Percentiles rank a stretch among this genome's conserved stretches.
Evolutionary conservation across 2,113 vertebrate genomes (phyloP).

Genomic region (Nansenia antarctica): DNA sequence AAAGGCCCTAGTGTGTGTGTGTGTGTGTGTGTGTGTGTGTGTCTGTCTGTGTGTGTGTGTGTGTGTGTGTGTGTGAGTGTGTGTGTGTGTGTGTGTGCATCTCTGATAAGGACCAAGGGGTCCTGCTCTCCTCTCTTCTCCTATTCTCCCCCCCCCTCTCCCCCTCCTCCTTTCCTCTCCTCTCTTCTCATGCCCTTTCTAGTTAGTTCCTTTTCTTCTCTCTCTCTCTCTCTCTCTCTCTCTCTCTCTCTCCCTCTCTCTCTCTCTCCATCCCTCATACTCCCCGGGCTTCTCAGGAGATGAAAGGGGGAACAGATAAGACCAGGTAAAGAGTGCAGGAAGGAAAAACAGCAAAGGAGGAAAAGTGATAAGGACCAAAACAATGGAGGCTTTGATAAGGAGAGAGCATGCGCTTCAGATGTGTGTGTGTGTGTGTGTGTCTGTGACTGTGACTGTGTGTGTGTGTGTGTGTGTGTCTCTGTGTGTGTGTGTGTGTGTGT

Average conservation of each 20-base stretch:
- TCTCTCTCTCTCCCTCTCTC: neutral
- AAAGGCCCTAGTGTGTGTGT: slow-evolving; percentile 43
- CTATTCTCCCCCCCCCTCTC: neutral
- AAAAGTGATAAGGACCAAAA: neutral
- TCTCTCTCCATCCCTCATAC: neutral
- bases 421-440: neutral
- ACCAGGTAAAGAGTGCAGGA: neutral
- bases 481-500: too few species aligned
- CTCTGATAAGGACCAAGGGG: slow-evolving; percentile 51
- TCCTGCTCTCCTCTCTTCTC: neutral
- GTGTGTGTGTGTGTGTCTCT: neutral
- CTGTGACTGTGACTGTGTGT: neutral
- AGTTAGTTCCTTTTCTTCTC: neutral
- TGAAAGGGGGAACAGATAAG: slow-evolving; percentile 2
- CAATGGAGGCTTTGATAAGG: neutral
- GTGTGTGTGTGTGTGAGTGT: slow-evolving; percentile 6
- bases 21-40: slow-evolving; percentile 32
- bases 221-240: neutral
- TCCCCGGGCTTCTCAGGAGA: neutral
- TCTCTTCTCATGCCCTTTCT: neutral
- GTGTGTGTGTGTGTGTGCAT: slow-evolving; percentile 17
- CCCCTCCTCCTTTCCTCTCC: neutral
- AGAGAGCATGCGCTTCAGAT: neutral
- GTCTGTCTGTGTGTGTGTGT: too few species aligned
- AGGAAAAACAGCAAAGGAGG: neutral